Conservation (phyloP, 2,113 vertebrate species). For the Plotosus lineatus region DNA sequence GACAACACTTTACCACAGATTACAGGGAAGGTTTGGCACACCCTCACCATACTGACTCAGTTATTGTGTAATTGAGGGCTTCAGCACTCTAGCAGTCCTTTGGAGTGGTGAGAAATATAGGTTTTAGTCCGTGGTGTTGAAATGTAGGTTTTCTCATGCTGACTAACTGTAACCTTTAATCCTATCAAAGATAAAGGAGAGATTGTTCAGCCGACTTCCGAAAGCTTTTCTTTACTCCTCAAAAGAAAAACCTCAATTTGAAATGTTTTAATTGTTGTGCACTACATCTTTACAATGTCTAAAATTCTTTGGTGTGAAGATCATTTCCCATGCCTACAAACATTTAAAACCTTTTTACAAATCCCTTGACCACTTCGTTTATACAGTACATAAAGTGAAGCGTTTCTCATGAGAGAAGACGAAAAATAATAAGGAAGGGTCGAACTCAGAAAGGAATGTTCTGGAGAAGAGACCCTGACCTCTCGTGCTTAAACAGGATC, state of each 20-base stretch:
- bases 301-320: not conserved
- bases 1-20: constrained; percentile 69
- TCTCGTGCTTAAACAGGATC: constrained; percentile 45
- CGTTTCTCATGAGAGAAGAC: not conserved
- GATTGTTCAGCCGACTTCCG: not conserved
- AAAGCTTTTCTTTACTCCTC: not conserved
- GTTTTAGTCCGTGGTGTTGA: constrained; percentile 31
- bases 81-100: constrained; percentile 45
- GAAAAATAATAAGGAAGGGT: constrained; percentile 34
- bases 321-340: not conserved
- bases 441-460: constrained; percentile 55
- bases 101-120: constrained; percentile 51
- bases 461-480: constrained; percentile 42
- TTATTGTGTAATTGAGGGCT: constrained; percentile 67
- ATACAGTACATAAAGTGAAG: not conserved
- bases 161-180: constrained; percentile 32
- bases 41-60: constrained; percentile 70
- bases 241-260: not conserved
- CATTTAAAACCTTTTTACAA: not conserved
- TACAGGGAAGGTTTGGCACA: constrained; percentile 71
- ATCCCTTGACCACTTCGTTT: not conserved
- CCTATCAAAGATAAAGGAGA: constrained; percentile 26
- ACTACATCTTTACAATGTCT: not conserved
- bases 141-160: constrained; percentile 30
- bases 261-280: not conserved